Base-by-base conservation (phyloP, 2,888 invertebrate species). In the Ichneumon xanthorius region DNA sequence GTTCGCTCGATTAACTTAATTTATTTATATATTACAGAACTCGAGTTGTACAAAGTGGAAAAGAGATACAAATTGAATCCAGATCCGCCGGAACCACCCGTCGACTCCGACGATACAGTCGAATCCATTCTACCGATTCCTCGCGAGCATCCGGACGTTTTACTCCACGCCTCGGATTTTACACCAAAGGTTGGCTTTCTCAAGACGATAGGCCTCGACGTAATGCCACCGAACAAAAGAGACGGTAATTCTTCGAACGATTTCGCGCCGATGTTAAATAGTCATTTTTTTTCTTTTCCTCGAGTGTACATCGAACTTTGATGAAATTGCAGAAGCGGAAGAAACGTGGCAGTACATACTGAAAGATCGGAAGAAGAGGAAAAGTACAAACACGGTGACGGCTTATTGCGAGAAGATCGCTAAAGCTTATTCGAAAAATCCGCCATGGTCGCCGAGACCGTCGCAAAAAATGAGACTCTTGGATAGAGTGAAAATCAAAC, bases 311-410 rank as follows among this genome's bases (percentile, higher is more conserved):
- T 37, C 26, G 4, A 22, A 9, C 65, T 73, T 84, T 58, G 65
- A 63, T 58, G 40, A 19, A 30, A 63, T 95, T 95, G 76, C 94
- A 96, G 96, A 94, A 85, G 95, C 95, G 90, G 96, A 96, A 93
- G 94, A 94, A 73, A 95, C 95, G 68, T 97, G 97, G 97, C 94
- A 95, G 89, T 95, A 95, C 91, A 95, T 97, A 86, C 89, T 96
- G 3, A 95, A 95, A 91, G 96, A 96, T 88, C 95, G 96, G 70
- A 95, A 95, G 88, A 95, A 95, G 85, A 94, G 96, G 80, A 94
- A 95, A 86, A 95, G 95, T 75, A 91, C 93, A 37, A 94, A 95
- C 67, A 92, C 94, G 48, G 92, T 95, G 70, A 95, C 95, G 4
- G 94, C 94, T 68, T 95, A 95, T 88, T 94, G 94, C 91, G 91